Base-by-base conservation (phyloP, 1,140 invertebrate species). In the Caligus rogercresseyi region DNA sequence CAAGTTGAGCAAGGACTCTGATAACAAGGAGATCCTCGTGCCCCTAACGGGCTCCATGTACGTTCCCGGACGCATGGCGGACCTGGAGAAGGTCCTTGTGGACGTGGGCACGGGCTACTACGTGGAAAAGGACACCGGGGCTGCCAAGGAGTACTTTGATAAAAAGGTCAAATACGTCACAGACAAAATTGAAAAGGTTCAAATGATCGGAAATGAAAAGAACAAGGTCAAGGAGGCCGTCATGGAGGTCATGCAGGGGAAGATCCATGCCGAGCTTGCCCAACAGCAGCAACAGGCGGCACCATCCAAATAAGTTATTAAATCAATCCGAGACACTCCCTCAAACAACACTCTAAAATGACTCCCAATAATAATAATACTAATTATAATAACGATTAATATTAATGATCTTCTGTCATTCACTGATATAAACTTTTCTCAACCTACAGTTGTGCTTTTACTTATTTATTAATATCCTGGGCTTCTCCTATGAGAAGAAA, bases 81-180 rank as follows among this genome's bases (percentile, higher is more conserved):
- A 93, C 71, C 80, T 84, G 15, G 79, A 86, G 61, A 85, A 84
- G 72, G 87, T 94, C 20, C 74, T 94, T 13, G 84, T 95, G 64
- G 90, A 95, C 73, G 84, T 96, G 72, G 92, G 92, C 54, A 94
- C 91, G 63, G 89, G 90, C 67, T 96, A 95, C 73, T 95, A 86
- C 76, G 84, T 86, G n/a, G 83, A 92, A 73, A 89, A 91, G 78
- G 80, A 82, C 70, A 77, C 89, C 64, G 78, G 79, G 23, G 81
- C 82, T 65, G 87, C 86, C 0, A 87, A 88, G 72, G 84, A 92
- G 69, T 95, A 94, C 70, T 95, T 95, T 71, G 85, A 86, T 74
- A 79, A 89, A 64, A 90, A 89, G 78, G 83, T 89, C 0, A 80
- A 84, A 65, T 95, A 87, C 79, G 81, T 95, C 0, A 87, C 86